Evolutionary conservation across 23 tunicate genomes (phyloP).

Genomic region (Trididemnum clinides): DNA sequence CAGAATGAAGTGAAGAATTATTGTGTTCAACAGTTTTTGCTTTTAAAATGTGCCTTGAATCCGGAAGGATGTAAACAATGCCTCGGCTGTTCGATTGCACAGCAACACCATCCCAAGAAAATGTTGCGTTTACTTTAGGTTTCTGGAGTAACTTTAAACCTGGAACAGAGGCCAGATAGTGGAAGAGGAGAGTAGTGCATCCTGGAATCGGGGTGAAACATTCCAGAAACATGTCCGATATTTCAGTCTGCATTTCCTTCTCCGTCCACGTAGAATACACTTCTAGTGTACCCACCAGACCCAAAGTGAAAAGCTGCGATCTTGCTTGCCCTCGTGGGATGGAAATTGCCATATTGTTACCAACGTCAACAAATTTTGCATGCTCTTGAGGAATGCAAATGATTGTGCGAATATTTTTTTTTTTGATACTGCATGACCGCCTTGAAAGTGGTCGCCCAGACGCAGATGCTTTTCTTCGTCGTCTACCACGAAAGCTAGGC

Average conservation of each 20-base stretch:
- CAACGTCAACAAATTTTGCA: not conserved
- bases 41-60: not conserved
- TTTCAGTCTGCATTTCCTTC: not conserved
- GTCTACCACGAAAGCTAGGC: not conserved
- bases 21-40: not conserved
- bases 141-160: not conserved
- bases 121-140: slow-evolving; percentile 10
- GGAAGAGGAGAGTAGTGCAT: not conserved
- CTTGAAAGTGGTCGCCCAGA: not conserved
- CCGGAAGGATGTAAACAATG: not conserved
- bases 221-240: not conserved
- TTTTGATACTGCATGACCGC: not conserved
- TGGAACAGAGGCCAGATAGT: not conserved
- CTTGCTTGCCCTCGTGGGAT: not conserved
- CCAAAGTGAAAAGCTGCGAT: not conserved
- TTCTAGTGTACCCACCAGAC: not conserved
- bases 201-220: not conserved
- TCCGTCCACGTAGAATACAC: not conserved
- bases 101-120: slow-evolving; percentile 32
- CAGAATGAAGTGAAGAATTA: no score
- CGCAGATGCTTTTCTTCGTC: not conserved
- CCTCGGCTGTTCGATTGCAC: not conserved
- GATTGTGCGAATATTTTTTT: not conserved
- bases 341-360: not conserved
- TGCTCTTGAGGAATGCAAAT: not conserved